Base-by-base conservation (phyloP, 30 jellyfish, hydroid and myxozoan genomes). In the Rhopilema esculentum region DNA sequence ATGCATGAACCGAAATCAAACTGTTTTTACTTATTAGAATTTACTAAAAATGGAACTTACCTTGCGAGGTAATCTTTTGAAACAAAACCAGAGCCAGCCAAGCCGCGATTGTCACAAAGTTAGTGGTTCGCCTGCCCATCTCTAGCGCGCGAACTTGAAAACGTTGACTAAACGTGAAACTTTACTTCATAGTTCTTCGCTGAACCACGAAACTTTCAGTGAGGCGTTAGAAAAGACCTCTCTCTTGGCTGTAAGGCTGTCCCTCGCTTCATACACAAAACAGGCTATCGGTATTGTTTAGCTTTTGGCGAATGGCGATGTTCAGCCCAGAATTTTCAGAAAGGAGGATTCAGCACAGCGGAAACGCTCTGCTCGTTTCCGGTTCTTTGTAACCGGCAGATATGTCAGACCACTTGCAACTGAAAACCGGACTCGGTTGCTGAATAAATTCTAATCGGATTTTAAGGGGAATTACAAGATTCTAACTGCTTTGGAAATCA, bases 301-400 rank as follows among this genome's bases (percentile, higher is more conserved):
- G 61, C 94, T 51, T 82, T 75, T 85, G 94, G 88, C 88, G 74
- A 61, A 27, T 63, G 48, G 87, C 62, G 50, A 50, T 65, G 94
- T 30, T 49, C 94, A 72, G 94, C 88, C 94, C 94, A 29, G 94
- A 51, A 69, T 69, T 30, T 73, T 53, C 77, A 31, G 84, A 84
- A 74, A 57, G 94, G 88, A 73, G 94, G 66, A 85, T 85, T 85
- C 94, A 66, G 33, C 80, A 20, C 86, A 72, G 94, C 94, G 94
- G 94, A 85, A 85, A 85, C 79, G 89, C n/a, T 33, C 18, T 63
- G 70, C 27, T 61, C 27, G 69, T 74, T 72, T 85, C 94, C 94
- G 94, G 94, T 75, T 72, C 69, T 30, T 52, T 65, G 88, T 49
- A 22, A 8, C 84, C 61, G 83, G 88, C 29, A 20, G 78, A 64